Conservation (phyloP, 2,888 invertebrate genomes). For the Agrotis exclamationis region DNA sequence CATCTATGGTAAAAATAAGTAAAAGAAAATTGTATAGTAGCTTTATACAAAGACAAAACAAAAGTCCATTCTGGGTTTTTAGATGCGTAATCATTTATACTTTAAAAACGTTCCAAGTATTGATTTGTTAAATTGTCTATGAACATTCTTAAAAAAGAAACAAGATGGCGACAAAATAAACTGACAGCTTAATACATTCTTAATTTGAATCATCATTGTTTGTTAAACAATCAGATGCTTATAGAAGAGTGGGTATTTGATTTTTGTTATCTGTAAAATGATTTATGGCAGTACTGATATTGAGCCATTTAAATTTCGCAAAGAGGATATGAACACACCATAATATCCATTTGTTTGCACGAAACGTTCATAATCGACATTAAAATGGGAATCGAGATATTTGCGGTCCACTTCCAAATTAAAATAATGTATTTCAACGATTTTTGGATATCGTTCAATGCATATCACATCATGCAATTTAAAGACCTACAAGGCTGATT, state of each 20-base stretch:
- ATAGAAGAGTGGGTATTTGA: not conserved
- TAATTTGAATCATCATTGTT: not conserved
- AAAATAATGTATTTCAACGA: conserved; percentile 9
- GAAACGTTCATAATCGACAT: conserved; percentile 13
- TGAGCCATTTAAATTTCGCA: conserved; percentile 15
- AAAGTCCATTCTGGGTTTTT: not conserved
- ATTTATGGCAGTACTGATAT: too few species aligned
- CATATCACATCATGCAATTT: not conserved
- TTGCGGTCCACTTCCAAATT: conserved; percentile 3
- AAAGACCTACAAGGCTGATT: not conserved
- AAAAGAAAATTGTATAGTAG: not conserved
- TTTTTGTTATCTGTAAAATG: not conserved
- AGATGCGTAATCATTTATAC: too few species aligned
- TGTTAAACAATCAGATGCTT: not conserved
- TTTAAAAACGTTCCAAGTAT: too few species aligned
- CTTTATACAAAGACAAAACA: not conserved
- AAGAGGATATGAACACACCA: conserved; percentile 36
- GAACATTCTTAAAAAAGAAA: not conserved
- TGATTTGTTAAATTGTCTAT: not conserved
- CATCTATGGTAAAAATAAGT: not conserved
- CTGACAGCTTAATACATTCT: not conserved
- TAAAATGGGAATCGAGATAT: conserved; percentile 29
- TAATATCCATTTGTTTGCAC: conserved; percentile 8
- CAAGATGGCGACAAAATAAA: not conserved
- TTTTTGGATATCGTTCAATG: not conserved